A percentile compares a stretch with the other conserved stretches of the same genome.
Evolutionary conservation across 2,888 invertebrate species (phyloP).

Genomic region (Dryobotodes eremita): DNA sequence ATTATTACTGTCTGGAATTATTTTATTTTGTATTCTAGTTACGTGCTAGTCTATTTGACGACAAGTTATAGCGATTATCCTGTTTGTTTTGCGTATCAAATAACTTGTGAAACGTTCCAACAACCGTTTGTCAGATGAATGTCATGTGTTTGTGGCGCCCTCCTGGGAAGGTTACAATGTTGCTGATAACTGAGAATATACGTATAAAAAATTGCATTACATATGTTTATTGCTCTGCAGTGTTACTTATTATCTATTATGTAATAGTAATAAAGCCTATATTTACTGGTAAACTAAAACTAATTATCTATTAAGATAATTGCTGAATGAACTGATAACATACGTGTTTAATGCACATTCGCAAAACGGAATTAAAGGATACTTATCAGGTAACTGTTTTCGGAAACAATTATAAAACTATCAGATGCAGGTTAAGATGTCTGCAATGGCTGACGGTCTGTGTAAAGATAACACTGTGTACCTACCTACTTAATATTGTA

Average conservation of each 20-base stretch:
- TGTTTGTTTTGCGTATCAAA: constrained; percentile 42
- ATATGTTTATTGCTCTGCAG: background rate
- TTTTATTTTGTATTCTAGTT: constrained; percentile 4
- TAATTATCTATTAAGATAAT: background rate
- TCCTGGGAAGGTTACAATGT: background rate
- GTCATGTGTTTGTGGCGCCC: background rate
- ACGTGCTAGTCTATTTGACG: constrained; percentile 7
- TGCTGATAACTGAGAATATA: background rate
- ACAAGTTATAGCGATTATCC: constrained; percentile 15
- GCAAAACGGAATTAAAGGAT: background rate
- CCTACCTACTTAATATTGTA: constrained; percentile 8
- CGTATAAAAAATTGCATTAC: background rate
- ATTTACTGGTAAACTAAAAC: too few relatives aligned
- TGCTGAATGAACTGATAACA: constrained; percentile 3
- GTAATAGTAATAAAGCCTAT: too few relatives aligned
- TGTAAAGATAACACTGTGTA: constrained; percentile 12
- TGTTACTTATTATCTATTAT: background rate
- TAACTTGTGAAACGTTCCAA: constrained; percentile 22
- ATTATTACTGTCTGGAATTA: background rate
- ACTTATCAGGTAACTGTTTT: background rate
- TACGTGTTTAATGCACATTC: background rate
- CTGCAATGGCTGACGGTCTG: constrained; percentile 7
- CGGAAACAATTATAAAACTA: constrained; percentile 6
- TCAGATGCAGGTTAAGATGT: background rate
- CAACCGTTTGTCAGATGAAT: background rate